Percentiles rank a stretch among this genome's conserved stretches.
These are phyloP conservation scores for Crotophaga sulcirostris DNA, from an alignment of 2,113 vertebrate species.

Conservation along the genomic window DNA sequence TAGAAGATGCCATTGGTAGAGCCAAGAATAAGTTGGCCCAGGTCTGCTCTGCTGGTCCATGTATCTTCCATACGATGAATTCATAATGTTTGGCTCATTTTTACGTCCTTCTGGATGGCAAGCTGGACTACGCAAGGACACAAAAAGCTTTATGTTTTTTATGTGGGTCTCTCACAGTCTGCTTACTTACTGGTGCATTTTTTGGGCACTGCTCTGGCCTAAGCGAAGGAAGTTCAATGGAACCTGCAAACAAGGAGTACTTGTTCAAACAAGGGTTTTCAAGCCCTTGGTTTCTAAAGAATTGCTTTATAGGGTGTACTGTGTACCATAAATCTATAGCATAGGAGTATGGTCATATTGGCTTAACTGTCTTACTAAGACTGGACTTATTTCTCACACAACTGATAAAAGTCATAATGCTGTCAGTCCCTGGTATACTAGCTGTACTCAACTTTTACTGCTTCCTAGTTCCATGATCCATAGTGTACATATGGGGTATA, in stretches of 20 bases:
- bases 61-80: background rate
- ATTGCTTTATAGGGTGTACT: background rate
- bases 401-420: conserved; percentile 43
- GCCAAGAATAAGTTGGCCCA: background rate
- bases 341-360: background rate
- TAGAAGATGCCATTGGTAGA: fast-evolving
- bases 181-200: background rate
- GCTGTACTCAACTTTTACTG: conserved; percentile 30
- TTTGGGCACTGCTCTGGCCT: background rate
- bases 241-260: background rate
- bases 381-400: conserved; percentile 37
- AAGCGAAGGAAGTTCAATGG: background rate
- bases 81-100: background rate
- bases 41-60: background rate
- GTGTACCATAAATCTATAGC: background rate
- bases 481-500: background rate
- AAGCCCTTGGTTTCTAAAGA: background rate
- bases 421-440: conserved; percentile 41
- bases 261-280: background rate
- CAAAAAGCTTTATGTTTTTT: background rate
- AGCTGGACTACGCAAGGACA: background rate
- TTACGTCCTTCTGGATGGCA: background rate
- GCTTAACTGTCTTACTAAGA: background rate
- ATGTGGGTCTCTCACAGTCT: background rate
- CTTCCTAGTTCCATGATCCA: conserved; percentile 16